Base-by-base conservation (phyloP, 2,113 vertebrate genomes). In the Eretmochelys imbricata region DNA sequence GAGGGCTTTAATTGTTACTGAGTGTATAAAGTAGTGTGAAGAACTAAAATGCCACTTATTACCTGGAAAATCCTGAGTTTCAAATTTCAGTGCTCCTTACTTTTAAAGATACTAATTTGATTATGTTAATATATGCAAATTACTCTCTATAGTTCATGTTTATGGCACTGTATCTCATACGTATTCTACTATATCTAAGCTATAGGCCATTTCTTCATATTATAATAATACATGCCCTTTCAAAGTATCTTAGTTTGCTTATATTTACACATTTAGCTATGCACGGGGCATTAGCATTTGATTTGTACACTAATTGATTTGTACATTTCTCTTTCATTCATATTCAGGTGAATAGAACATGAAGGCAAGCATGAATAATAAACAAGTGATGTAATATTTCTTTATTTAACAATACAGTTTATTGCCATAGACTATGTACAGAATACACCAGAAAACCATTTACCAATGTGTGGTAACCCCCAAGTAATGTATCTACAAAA, bases 281-380 rank as follows among this genome's bases (percentile, higher is more conserved):
- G 4, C 17, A 78, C 38, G 6, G 7, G 51, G 69, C 46, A 31
- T 50, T 80, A 16, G 42, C 24, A 78, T 78, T 50, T 50, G 29
- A 55, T 80, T 93, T 92, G 85, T 79, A 53, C 4, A 55, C 78
- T 49, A 94, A 80, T 38, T 96, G 59, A 89, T 91, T 89, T 88
- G 65, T 76, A 27, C 46, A 42, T 83, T 88, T 27, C 0, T 54
- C 89, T 94, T 89, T 54, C 1, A 78, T 84, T 91, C 82, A 8
- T 46, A 91, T 69, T 89, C 29, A 72, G 14, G 46, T 75, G 5
- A 84, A 86, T 42, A 75, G 50, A 89, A 54, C 7, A 14, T 10
- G 50, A 88, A 3, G 35, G 76, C 11, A 80, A 6, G 55, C 6
- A 91, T 25, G 42, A 82, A 91, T 49, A 90, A 89, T 2, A 84